phyloP scores from a whole-genome alignment of 2,113 vertebrate genomes.

The Trematocara unimaculatum region DNA sequence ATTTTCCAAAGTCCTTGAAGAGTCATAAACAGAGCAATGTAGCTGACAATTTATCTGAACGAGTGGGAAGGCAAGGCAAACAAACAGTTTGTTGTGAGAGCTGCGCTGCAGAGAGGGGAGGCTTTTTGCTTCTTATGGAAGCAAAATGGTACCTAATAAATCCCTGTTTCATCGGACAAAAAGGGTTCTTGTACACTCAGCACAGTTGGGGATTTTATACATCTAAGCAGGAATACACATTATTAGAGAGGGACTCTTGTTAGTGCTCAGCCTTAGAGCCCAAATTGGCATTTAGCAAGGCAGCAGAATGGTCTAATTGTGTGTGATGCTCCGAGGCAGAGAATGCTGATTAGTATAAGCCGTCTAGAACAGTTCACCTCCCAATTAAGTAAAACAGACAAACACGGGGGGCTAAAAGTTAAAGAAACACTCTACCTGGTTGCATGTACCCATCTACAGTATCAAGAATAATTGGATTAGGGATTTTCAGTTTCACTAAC shows the following conservation, averaged over 20 bases:
- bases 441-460: neutral
- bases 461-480: neutral
- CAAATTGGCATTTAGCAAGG: conserved; percentile 55
- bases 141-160: neutral
- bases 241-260: conserved; percentile 39
- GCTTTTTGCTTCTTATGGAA: neutral
- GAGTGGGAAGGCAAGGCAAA: neutral
- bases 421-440: neutral
- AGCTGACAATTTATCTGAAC: neutral
- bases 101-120: neutral
- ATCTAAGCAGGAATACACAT: conserved; percentile 33
- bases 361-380: neutral
- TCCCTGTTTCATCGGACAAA: neutral
- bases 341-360: conserved; percentile 36
- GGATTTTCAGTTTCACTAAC: neutral
- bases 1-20: neutral
- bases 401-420: neutral
- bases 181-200: conserved; percentile 23
- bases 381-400: neutral
- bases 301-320: conserved; percentile 58
- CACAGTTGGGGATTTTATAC: conserved; percentile 5
- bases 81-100: neutral
- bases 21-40: neutral
- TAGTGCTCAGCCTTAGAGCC: conserved; percentile 39
- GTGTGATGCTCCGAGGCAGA: conserved; percentile 33